Base-by-base conservation (phyloP, 2,797 vertebrate species). In the Diplodus sargus region DNA sequence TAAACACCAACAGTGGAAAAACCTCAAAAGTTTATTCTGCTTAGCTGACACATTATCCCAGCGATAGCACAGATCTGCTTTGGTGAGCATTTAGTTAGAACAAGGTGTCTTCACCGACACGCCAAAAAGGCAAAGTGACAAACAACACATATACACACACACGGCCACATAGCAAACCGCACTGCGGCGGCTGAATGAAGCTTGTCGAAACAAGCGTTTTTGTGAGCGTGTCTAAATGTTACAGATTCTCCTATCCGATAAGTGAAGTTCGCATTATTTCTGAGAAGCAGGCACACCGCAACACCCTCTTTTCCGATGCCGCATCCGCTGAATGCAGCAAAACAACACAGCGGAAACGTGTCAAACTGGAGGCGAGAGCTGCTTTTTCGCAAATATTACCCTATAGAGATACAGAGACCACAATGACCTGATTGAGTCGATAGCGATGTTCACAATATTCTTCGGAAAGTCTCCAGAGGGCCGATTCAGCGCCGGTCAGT, bases 281-380 rank as follows among this genome's bases (percentile, higher is more conserved):
- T 93, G 84, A 94, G 95, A 95, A 94, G 70, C 82, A 4, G 89
- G 74, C 54, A 62, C 83, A 87, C 91, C 91, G 86, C 93, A 92
- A 74, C 86, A 74, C 84, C 75, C 85, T 82, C 66, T 83, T 87
- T 93, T 93, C 92, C 86, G 74, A 86, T 64, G 75, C 61, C 28
- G 84, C 87, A 90, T 92, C 90, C 91, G 90, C 85, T 73, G 48
- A 89, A 82, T 30, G 67, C 82, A 58, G 90, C 83, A 87, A 89
- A 86, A 89, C 66, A 86, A 87, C 86, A 18, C 73, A 53, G 64
- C 89, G 81, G 85, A 91, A 86, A 73, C 61, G 3, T 20, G 61
- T 63, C 15, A 16, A 66, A 66, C 56, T 18, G 22, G 76, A 79
- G 47, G 68, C 66, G 57, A 78, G 71, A 75, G 69, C 54, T 57